phyloP scores from a whole-genome alignment of 2,888 invertebrate genomes.

The Tridacna gigas region DNA sequence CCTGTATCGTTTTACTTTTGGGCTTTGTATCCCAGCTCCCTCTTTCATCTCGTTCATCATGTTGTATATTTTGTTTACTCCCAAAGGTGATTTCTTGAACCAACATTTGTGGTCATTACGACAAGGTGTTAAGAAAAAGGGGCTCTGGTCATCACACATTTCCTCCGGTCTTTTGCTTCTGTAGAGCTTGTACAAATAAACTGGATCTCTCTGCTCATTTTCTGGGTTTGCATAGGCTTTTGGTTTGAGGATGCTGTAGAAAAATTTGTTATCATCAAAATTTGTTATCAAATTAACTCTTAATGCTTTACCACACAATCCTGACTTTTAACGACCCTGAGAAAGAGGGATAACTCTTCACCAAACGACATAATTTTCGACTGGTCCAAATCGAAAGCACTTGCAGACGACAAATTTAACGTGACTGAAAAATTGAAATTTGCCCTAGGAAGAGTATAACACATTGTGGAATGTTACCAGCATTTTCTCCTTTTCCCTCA shows the following conservation, averaged over 20 bases:
- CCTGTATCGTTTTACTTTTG: constrained; percentile 4
- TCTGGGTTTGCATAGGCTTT: neutral
- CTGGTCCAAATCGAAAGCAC: too few relatives aligned
- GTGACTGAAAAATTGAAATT: too few relatives aligned
- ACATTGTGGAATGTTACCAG: too few relatives aligned
- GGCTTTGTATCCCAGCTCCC: neutral
- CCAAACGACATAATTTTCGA: too few relatives aligned
- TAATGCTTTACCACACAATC: too few relatives aligned
- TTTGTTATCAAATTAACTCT: too few relatives aligned
- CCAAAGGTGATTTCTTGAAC: constrained; percentile 2
- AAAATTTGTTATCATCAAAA: too few relatives aligned
- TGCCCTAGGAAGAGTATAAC: too few relatives aligned
- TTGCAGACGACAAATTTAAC: too few relatives aligned
- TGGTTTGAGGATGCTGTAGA: neutral
- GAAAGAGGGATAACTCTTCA: too few relatives aligned
- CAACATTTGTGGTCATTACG: neutral
- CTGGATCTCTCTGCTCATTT: neutral
- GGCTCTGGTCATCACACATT: neutral
- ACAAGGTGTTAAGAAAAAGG: constrained; percentile 6
- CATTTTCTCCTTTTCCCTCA: too few relatives aligned
- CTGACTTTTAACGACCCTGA: too few relatives aligned
- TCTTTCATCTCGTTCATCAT: constrained; percentile 14
- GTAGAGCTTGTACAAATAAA: constrained; percentile 2
- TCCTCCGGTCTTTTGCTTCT: neutral
- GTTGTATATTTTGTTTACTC: neutral